Percentiles rank a stretch among this genome's conserved stretches.
Conservation (phyloP, 2,113 vertebrate genomes). For the Calonectris borealis region DNA sequence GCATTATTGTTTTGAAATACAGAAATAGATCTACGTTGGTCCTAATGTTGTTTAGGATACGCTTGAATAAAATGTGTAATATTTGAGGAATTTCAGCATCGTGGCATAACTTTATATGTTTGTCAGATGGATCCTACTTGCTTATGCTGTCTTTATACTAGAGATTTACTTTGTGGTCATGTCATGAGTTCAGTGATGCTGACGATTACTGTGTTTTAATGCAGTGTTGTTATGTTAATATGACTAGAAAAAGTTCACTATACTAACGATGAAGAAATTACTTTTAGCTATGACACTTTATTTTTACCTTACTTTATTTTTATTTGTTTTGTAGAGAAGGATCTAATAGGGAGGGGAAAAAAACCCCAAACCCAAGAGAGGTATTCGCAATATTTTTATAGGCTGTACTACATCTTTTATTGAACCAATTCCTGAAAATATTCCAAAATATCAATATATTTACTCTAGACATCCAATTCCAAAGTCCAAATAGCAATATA, state of each 20-base stretch:
- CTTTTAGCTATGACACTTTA: background rate
- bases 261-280: background rate
- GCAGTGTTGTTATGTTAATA: background rate
- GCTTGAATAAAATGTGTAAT: background rate
- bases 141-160: background rate
- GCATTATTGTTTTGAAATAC: background rate
- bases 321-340: background rate
- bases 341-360: fast-evolving
- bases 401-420: background rate
- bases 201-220: background rate
- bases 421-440: background rate
- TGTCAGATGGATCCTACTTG: background rate
- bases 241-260: background rate
- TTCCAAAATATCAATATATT: background rate
- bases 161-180: background rate
- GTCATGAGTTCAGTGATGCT: background rate
- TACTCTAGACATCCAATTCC: background rate
- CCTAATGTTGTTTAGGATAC: background rate
- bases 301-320: background rate
- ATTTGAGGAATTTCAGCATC: background rate
- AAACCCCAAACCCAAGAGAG: background rate
- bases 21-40: background rate
- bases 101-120: background rate
- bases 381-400: background rate
- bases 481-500: background rate